Evolutionary conservation across 2,113 vertebrate species (phyloP), one percentile per base, ranked within the genome.

Genomic region (Lonchura striata): DNA sequence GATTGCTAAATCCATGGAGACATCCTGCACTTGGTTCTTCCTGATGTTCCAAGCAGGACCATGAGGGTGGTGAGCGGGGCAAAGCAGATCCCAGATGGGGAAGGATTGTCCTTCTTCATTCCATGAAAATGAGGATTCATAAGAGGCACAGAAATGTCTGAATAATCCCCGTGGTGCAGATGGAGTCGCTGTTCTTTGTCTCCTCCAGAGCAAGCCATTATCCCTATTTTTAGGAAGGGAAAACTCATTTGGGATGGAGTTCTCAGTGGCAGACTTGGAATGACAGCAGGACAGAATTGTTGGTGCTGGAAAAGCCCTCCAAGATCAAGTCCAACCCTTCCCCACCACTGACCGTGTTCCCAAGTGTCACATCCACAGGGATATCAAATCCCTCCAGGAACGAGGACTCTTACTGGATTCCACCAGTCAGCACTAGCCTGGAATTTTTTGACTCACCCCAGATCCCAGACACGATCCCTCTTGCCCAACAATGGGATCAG

Each of bases 201-300:
- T 23, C 22, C 50, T 65, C 60, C 42, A 53, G 53, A 49, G 28
- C 3, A 33, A 82, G 7, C 13, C 37, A 1, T 20, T 64, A 74
- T 24, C 22, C 16, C 22, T 23, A 0, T 10, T 91, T 84, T 59
- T 37, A 19, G 20, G 23, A 6, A 14, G 28, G 33, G 19, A 50
- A 60, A 69, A 54, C 3, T 22, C 25, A 3, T 35, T 81, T 13
- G 21, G 33, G 59, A 50, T 18, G 65, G 60, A 50, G 74, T 8
- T 63, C 23, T 27, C 44, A 11, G 16, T 13, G 59, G 19, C 0
- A 10, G 15, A 15, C 24, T 13, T n/a, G 70, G 70, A 30, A 28
- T 24, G 15, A 57, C 7, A 3, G n/a, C 28, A 30, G 42, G 23
- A 20, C 4, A 2, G 50, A 39, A n/a, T 1, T 0, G 1, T 10